These are phyloP conservation scores for Gymnogyps californianus DNA, from an alignment of 2,113 vertebrate genomes.

Conservation along the genomic window DNA sequence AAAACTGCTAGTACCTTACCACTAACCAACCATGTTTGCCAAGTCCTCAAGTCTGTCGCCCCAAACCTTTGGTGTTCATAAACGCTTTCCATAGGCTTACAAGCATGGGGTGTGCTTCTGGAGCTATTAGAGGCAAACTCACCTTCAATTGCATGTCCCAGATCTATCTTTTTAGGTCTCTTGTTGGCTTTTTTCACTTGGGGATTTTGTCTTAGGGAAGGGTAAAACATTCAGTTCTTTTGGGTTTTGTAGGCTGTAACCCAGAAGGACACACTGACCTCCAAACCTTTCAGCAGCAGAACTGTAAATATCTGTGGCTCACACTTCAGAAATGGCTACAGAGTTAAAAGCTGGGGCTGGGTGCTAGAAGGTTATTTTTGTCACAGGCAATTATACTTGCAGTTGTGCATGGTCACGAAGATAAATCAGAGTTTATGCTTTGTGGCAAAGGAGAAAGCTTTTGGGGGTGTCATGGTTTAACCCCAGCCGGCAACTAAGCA, in stretches of 20 bases:
- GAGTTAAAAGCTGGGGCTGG: not conserved
- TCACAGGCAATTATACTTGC: not conserved
- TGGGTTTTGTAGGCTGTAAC: not conserved
- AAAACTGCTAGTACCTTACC: not conserved
- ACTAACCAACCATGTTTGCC: not conserved
- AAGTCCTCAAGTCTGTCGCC: not conserved
- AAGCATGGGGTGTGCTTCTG: not conserved
- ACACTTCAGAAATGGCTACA: not conserved
- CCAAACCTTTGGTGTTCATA: not conserved
- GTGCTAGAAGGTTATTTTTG: not conserved
- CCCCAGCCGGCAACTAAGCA: too few species aligned
- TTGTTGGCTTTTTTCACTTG: not conserved
- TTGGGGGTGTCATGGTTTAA: too few species aligned
- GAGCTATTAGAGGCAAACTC: not conserved
- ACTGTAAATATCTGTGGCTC: not conserved
- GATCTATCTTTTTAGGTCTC: not conserved
- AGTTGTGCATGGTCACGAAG: not conserved
- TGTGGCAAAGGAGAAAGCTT: not conserved
- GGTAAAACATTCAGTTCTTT: not conserved
- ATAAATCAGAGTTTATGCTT: not conserved
- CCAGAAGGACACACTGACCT: not conserved
- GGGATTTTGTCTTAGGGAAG: not conserved
- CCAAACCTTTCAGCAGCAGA: not conserved
- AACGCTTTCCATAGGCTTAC: not conserved
- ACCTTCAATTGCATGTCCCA: not conserved